Percentiles rank a stretch among this genome's conserved stretches.
Evolutionary conservation across 2,797 vertebrate species (phyloP).

Genomic region (Artibeus lituratus): DNA sequence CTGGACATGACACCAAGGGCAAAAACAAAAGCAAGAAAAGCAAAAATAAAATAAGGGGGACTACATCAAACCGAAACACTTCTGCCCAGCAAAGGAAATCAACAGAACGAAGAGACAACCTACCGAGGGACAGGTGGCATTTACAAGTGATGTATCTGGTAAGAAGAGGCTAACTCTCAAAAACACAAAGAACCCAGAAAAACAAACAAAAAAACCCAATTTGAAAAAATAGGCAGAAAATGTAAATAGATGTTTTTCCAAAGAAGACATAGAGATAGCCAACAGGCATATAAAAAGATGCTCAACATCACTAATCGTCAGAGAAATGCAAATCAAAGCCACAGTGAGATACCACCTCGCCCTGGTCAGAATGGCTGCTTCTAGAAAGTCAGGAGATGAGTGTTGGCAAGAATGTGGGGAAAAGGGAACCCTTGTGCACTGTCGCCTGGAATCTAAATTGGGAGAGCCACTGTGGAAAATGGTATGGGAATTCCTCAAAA

Average conservation of each 20-base stretch:
- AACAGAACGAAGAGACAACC: background rate
- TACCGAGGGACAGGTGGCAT: background rate
- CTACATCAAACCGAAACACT: background rate
- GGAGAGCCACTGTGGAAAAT: background rate
- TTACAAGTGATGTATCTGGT: background rate
- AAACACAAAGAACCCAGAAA: background rate
- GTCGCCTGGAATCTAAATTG: background rate
- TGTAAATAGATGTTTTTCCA: background rate
- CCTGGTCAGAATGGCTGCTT: background rate
- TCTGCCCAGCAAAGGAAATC: background rate
- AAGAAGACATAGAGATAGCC: background rate
- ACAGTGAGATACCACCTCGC: background rate
- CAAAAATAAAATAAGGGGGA: background rate
- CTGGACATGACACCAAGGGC: background rate
- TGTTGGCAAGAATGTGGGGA: background rate
- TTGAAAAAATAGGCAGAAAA: background rate
- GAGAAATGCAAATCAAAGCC: background rate
- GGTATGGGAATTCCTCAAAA: background rate
- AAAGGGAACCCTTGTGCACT: rapidly evolving
- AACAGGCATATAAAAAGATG: background rate
- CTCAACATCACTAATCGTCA: background rate
- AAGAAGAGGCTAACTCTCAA: background rate
- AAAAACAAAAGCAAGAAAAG: background rate
- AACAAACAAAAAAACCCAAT: too few species aligned
- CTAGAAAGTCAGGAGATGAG: too few species aligned